Evolutionary conservation across 1,140 invertebrate genomes (phyloP), one percentile per base, ranked within the genome.

Genomic region (Sitobion miscanthi): DNA sequence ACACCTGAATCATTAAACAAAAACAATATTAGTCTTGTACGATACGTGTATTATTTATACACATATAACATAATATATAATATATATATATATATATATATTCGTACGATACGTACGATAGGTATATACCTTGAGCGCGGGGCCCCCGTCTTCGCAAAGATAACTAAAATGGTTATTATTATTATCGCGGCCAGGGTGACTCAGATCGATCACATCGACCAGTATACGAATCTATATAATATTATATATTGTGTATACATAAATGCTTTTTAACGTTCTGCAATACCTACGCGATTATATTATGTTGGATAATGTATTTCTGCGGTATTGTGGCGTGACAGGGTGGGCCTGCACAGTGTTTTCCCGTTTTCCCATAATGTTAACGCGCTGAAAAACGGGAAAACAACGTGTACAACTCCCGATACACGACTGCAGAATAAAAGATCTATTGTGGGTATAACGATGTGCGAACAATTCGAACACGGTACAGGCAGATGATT

Each of bases 1-100:
- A 93, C 91, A 38, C 49, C 49, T 2, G 82, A 85, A 54, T 86
- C 91, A 86, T 93, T 93, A 93, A 93, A 93, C 77, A 91, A 91
- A 91, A 91, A 91, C 90, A 82, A 82, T 91, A 91, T 91, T 91
- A 83, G 90, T 91, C 90, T 91, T 49, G 90, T 83, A 49, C 90
- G 9, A n/a, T 86, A 45, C 47, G 86, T 42, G 49, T n/a, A 77
- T 77, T 77, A n/a, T 77, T n/a, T 77, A 77, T 77, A 77, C 17
- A 77, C 62, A 35, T n/a, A 77, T 77, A 20, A 62, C 2, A 62
- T 30, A 62, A 62, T 62, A 62, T 11, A 62, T 14, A 62, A 62
- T 25, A 8, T 30, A 57, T 23, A 57, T 54, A 21, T 21, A 57
- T 57, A 82, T 20, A 20, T 25, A 21, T 20, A 25, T 9, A 35